These are phyloP conservation scores for Tipula unca DNA, from an alignment of 2,888 invertebrate species.

Conservation along the genomic window DNA sequence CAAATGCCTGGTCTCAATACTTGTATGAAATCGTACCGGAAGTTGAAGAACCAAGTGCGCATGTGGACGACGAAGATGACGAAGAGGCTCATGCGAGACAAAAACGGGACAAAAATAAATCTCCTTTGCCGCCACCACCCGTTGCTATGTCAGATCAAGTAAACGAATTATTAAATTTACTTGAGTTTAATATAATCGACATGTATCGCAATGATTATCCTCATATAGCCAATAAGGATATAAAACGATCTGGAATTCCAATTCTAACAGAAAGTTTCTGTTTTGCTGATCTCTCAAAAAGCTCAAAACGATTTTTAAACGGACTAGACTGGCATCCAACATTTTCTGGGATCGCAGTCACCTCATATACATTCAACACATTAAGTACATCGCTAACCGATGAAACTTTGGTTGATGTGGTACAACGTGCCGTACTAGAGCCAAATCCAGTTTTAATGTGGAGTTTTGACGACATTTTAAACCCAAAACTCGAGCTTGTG, in stretches of 20 bases:
- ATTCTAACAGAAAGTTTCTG: conserved; percentile 45
- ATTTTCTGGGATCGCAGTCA: conserved; percentile 58
- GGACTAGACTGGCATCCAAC: conserved; percentile 61
- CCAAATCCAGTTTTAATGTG: conserved; percentile 62
- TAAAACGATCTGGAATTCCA: conserved; percentile 34
- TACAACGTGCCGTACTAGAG: conserved; percentile 51
- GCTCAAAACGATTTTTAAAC: conserved; percentile 57
- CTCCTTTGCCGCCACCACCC: conserved; percentile 29
- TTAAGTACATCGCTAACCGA: conserved; percentile 31
- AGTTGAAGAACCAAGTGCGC: conserved; percentile 28
- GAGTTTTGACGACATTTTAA: conserved; percentile 62
- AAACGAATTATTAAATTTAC: conserved; percentile 33
- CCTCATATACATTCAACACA: conserved; percentile 55
- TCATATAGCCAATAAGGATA: conserved; percentile 31
- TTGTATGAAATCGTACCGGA: conserved; percentile 39
- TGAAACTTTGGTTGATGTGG: conserved; percentile 40
- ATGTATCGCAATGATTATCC: conserved; percentile 41
- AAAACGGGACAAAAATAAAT: conserved; percentile 20
- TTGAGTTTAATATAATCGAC: conserved; percentile 42
- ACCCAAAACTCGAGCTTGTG: conserved; percentile 60
- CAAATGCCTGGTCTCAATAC: conserved; percentile 63
- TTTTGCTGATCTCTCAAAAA: conserved; percentile 55
- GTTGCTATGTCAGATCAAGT: conserved; percentile 35
- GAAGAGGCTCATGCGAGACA: conserved; percentile 23
- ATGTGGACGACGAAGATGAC: conserved; percentile 26